A percentile compares a stretch with the other conserved stretches of the same genome.
These are phyloP conservation scores for Pseudorasbora parva DNA, from an alignment of 2,113 vertebrate species.

Conservation along the genomic window DNA sequence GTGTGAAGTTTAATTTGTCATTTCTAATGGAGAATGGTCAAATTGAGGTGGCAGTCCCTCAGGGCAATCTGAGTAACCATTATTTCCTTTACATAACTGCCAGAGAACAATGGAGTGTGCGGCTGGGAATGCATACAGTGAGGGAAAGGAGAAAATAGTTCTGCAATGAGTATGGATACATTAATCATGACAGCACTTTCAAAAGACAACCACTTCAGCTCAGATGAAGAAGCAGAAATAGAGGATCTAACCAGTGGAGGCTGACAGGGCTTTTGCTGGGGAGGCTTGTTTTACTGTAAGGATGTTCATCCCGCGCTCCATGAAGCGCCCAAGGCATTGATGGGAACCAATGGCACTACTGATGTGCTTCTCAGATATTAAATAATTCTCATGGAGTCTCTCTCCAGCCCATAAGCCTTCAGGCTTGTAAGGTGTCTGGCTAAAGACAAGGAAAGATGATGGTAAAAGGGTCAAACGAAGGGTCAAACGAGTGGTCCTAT, in stretches of 20 bases:
- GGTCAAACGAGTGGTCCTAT: no score
- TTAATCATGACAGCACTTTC: constrained; percentile 76
- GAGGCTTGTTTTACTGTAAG: constrained; percentile 56
- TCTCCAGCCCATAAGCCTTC: background rate
- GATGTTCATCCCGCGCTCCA: constrained; percentile 55
- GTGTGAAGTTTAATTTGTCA: constrained; percentile 71
- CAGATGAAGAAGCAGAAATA: constrained; percentile 34
- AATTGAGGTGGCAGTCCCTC: constrained; percentile 68
- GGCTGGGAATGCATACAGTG: constrained; percentile 52
- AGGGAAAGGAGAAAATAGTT: constrained; percentile 52
- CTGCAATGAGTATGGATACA: constrained; percentile 62
- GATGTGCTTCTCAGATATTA: constrained; percentile 56
- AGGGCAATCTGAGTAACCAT: constrained; percentile 61
- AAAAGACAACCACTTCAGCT: constrained; percentile 67
- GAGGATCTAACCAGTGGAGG: constrained; percentile 24
- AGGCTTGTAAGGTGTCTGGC: background rate
- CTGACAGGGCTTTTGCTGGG: constrained; percentile 56
- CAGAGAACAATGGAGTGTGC: constrained; percentile 46
- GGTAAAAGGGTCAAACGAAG: background rate
- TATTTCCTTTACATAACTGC: constrained; percentile 66
- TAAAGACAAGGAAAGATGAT: background rate
- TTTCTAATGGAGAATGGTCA: constrained; percentile 70
- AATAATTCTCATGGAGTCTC: constrained; percentile 48
- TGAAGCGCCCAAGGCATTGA: constrained; percentile 55
- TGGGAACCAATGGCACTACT: constrained; percentile 44